A percentile compares a stretch with the other conserved stretches of the same genome.
phyloP scores from a whole-genome alignment of 2,888 invertebrate species.

The Rhamnusium bicolor region DNA sequence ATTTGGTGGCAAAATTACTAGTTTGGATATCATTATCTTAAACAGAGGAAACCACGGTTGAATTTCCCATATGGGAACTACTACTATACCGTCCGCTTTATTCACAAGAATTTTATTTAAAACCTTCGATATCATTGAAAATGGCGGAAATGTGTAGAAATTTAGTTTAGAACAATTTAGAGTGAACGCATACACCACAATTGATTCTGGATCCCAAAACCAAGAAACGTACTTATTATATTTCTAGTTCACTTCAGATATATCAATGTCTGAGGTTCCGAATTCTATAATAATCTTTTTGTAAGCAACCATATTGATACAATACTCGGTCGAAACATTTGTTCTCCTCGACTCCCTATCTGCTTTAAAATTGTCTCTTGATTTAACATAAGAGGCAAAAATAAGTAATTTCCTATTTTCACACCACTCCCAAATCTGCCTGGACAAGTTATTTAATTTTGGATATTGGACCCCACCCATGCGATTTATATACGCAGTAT shows the following conservation, averaged over 20 bases:
- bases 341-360: conserved; percentile 19
- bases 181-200: conserved; percentile 48
- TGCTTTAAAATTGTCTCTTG: conserved; percentile 39
- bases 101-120: conserved; percentile 36
- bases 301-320: too few relatives aligned
- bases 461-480: conserved; percentile 30
- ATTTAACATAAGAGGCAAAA: neutral
- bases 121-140: conserved; percentile 24
- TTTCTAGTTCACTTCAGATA: conserved; percentile 46
- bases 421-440: too few relatives aligned
- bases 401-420: neutral
- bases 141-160: conserved; percentile 52
- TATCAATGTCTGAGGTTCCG: conserved; percentile 35
- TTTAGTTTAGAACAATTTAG: conserved; percentile 37
- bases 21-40: conserved; percentile 1
- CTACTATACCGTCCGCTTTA: conserved; percentile 30
- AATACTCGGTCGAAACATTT: too few relatives aligned
- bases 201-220: conserved; percentile 40
- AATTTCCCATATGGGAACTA: conserved; percentile 21
- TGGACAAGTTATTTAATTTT: conserved; percentile 13
- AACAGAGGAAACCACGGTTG: conserved; percentile 34
- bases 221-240: conserved; percentile 44
- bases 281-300: conserved; percentile 2
- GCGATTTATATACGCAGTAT: conserved; percentile 26
- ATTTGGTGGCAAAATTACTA: conserved; percentile 15